phyloP scores from a whole-genome alignment of 2,797 vertebrate species.

The Neoniphon sammara region DNA sequence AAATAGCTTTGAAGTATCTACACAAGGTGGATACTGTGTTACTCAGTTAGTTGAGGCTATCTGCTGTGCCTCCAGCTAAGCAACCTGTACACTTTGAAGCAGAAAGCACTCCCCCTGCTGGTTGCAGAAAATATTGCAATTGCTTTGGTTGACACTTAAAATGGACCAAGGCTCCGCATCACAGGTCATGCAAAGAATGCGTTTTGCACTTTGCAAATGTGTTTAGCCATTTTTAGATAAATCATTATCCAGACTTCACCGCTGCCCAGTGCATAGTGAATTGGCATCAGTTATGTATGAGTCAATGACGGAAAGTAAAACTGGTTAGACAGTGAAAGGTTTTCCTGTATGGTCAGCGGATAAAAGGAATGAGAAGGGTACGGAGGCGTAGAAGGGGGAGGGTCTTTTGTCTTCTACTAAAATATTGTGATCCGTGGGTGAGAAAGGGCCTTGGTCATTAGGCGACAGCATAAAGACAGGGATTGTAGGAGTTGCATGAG shows the following conservation, averaged over 20 bases:
- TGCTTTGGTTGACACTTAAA: conserved; percentile 29
- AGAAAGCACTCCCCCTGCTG: conserved; percentile 84
- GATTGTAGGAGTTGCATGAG: conserved; percentile 77
- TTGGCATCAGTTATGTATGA: conserved; percentile 53
- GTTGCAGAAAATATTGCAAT: conserved; percentile 33
- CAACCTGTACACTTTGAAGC: conserved; percentile 50
- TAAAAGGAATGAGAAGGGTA: conserved; percentile 47
- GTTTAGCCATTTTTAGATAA: conserved; percentile 51
- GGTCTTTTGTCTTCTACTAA: conserved; percentile 77
- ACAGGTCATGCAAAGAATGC: conserved; percentile 44
- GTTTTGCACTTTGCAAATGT: conserved; percentile 47
- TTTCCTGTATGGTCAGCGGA: conserved; percentile 75
- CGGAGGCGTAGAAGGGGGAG: conserved; percentile 62
- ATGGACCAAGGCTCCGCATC: conserved; percentile 43
- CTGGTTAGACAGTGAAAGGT: conserved; percentile 66
- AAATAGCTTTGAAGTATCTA: conserved; percentile 66
- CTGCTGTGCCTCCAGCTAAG: conserved; percentile 47
- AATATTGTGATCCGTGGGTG: conserved; percentile 83
- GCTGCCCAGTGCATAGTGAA: conserved; percentile 19
- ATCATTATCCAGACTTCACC: conserved; percentile 56
- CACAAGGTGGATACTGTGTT: conserved; percentile 57
- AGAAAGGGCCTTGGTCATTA: conserved; percentile 81
- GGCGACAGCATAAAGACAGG: conserved; percentile 76
- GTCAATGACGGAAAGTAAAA: conserved; percentile 59
- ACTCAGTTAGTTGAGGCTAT: conserved; percentile 57